These are phyloP conservation scores for Acronicta leporina DNA, from an alignment of 2,888 invertebrate genomes.

Conservation along the genomic window DNA sequence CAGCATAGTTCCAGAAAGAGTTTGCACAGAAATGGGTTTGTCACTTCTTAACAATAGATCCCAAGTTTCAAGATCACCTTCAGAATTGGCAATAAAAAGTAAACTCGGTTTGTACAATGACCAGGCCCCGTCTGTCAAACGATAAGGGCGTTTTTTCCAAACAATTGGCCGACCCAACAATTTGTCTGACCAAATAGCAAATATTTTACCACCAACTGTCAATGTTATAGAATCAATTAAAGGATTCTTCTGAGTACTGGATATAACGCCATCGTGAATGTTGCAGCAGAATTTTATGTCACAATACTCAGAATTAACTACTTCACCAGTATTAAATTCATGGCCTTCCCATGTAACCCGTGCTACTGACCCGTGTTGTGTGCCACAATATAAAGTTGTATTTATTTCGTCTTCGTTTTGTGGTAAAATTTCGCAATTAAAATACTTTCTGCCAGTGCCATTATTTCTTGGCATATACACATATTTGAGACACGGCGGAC, in stretches of 20 bases:
- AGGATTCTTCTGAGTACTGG: slow-evolving; percentile 89
- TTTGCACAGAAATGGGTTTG: slow-evolving; percentile 91
- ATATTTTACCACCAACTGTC: slow-evolving; percentile 93
- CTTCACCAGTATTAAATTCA: slow-evolving; percentile 90
- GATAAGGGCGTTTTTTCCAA: slow-evolving; percentile 90
- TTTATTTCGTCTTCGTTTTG: slow-evolving; percentile 73
- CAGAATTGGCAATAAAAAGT: slow-evolving; percentile 91
- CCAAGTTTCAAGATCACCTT: slow-evolving; percentile 95
- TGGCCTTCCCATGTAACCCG: slow-evolving; percentile 91
- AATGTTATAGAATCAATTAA: slow-evolving; percentile 90
- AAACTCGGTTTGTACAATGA: slow-evolving; percentile 93
- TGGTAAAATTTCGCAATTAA: slow-evolving; percentile 70
- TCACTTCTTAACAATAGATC: slow-evolving; percentile 92
- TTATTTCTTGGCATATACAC: slow-evolving; percentile 69
- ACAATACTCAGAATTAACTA: slow-evolving; percentile 89
- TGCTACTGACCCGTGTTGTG: slow-evolving; percentile 82
- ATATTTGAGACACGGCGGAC: slow-evolving; percentile 73
- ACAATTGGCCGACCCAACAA: slow-evolving; percentile 90
- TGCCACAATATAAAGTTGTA: slow-evolving; percentile 74
- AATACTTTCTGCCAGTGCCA: slow-evolving; percentile 80
- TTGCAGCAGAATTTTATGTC: slow-evolving; percentile 81
- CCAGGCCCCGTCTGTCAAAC: slow-evolving; percentile 92
- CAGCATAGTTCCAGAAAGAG: slow-evolving; percentile 91
- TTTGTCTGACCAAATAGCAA: slow-evolving; percentile 93
- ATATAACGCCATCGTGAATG: slow-evolving; percentile 93